phyloP scores from a whole-genome alignment of 2,113 vertebrate genomes.

The Hemiscyllium ocellatum region DNA sequence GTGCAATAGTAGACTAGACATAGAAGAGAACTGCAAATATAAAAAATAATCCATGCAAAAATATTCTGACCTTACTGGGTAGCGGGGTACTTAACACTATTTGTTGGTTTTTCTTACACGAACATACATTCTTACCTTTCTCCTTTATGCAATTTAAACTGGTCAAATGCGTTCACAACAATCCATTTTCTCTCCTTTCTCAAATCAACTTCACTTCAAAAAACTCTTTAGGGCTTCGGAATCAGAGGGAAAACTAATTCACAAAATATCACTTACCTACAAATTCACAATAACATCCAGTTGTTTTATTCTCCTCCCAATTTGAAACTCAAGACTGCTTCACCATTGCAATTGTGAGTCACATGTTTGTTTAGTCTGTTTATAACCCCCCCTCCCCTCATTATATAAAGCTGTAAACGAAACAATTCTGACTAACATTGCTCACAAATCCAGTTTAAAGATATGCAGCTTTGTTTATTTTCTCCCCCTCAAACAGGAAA shows the following conservation, averaged over 20 bases:
- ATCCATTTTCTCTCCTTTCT: not conserved
- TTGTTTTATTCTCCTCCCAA: not conserved
- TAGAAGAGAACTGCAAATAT: not conserved
- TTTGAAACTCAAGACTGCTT: constrained; percentile 43
- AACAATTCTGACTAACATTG: not conserved
- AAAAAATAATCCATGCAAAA: not conserved
- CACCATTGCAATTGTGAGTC: constrained; percentile 41
- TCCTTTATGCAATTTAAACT: not conserved
- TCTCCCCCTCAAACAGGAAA: not conserved
- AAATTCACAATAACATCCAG: not conserved
- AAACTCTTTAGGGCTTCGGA: not conserved
- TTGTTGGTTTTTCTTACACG: not conserved
- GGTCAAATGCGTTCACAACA: not conserved
- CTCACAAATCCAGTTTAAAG: not conserved
- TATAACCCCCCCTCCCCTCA: not conserved
- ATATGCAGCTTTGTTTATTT: not conserved
- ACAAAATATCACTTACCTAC: not conserved
- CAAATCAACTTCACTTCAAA: not conserved
- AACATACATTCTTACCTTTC: not conserved
- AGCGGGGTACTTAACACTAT: not conserved
- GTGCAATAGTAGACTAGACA: not conserved
- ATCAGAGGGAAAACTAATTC: not conserved
- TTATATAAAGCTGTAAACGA: not conserved
- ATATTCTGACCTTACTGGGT: not conserved
- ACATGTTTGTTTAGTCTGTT: constrained; percentile 43